These are phyloP conservation scores for Turritopsis rubra DNA, from an alignment of 30 jellyfish, hydroid and myxozoan genomes.

Conservation along the genomic window DNA sequence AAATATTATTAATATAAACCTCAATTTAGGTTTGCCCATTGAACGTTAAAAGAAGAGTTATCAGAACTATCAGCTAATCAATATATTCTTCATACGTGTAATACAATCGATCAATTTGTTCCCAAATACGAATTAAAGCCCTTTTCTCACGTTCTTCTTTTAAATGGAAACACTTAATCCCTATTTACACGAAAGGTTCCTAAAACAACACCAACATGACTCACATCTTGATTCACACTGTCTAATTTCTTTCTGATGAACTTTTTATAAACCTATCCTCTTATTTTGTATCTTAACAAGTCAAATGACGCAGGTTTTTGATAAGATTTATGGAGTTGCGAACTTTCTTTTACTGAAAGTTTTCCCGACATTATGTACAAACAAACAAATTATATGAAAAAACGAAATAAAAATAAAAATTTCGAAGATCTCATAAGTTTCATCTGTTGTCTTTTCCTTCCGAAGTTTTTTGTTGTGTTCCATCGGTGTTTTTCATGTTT, in stretches of 20 bases:
- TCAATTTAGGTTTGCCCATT: background rate
- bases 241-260: background rate
- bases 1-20: background rate
- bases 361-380: background rate
- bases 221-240: background rate
- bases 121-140: too few species aligned
- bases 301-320: background rate
- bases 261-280: background rate
- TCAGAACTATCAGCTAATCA: too few species aligned
- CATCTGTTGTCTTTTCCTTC: background rate
- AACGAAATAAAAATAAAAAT: background rate
- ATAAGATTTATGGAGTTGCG: conserved; percentile 3
- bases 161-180: background rate
- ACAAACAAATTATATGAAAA: background rate
- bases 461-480: background rate
- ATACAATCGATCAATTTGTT: too few species aligned
- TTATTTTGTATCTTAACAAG: background rate
- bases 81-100: too few species aligned
- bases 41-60: background rate
- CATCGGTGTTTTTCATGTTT: background rate
- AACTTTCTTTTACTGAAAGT: background rate
- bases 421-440: background rate
- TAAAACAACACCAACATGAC: background rate
- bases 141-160: background rate
- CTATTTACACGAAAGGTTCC: background rate